Percentiles rank a stretch among this genome's conserved stretches.
These are phyloP conservation scores for Chrysotoxum bicinctum DNA, from an alignment of 2,888 invertebrate species.

Conservation along the genomic window DNA sequence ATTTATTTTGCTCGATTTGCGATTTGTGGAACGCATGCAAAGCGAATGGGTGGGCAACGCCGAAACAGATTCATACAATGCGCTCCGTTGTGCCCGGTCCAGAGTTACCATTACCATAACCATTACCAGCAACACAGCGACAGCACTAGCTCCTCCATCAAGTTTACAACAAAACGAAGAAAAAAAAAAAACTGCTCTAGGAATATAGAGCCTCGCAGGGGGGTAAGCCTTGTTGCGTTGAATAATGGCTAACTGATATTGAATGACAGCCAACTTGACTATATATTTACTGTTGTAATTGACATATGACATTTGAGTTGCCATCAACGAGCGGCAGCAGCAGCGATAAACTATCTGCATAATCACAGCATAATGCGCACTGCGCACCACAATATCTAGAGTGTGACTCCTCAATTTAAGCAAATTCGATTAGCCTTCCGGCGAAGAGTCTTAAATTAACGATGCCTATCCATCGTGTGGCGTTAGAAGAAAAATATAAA, in stretches of 20 bases:
- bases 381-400: conserved; percentile 5
- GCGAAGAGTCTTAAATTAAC: conserved; percentile 52
- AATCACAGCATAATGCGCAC: conserved; percentile 41
- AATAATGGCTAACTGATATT: conserved; percentile 69
- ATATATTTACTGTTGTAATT: conserved; percentile 72
- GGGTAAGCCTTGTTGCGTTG: conserved; percentile 68
- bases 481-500: conserved; percentile 49
- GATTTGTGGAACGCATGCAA: conserved; percentile 73
- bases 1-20: conserved; percentile 74
- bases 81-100: conserved; percentile 43
- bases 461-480: conserved; percentile 25
- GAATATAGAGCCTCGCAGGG: conserved; percentile 46
- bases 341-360: conserved; percentile 56
- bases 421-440: conserved; percentile 61
- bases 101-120: conserved; percentile 10
- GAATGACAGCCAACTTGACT: conserved; percentile 71
- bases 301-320: conserved; percentile 71
- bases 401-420: conserved; percentile 68
- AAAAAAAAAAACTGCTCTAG: conserved; percentile 35
- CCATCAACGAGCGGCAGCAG: conserved; percentile 51
- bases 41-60: conserved; percentile 72
- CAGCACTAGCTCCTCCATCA: conserved; percentile 16
- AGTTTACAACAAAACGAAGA: background rate
- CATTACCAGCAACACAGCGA: conserved; percentile 11
- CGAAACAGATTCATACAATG: conserved; percentile 68